A percentile compares a stretch with the other conserved stretches of the same genome.
Conservation (phyloP, 1,140 invertebrate species). For the Plutomurus gul region DNA sequence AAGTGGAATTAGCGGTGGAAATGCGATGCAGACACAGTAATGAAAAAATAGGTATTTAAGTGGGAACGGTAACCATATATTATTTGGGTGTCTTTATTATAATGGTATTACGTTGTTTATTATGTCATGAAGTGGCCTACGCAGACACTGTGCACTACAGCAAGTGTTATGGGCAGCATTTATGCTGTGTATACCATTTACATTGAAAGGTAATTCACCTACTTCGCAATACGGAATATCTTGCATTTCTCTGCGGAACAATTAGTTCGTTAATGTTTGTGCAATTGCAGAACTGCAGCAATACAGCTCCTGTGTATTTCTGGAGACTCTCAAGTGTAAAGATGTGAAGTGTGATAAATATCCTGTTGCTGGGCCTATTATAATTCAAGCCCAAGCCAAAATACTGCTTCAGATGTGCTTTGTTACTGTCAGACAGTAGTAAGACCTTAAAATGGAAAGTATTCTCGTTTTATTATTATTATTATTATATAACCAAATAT, state of each 20-base stretch:
- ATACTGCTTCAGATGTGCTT: neutral
- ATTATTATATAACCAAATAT: no score
- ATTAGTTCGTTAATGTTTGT: neutral
- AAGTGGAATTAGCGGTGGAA: no score
- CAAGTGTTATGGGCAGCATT: neutral
- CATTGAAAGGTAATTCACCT: neutral
- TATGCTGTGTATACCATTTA: neutral
- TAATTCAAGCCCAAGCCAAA: neutral
- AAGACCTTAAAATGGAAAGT: neutral
- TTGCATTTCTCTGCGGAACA: neutral
- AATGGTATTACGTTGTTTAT: no score
- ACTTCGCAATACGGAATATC: neutral
- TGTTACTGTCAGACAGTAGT: no score
- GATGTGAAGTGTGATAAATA: conserved; percentile 7
- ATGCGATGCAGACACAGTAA: no score
- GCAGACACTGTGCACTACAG: no score
- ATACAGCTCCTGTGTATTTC: neutral
- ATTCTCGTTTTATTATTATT: neutral
- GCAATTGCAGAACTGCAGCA: neutral
- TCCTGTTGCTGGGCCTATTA: neutral
- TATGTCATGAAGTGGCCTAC: no score
- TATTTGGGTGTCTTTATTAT: no score
- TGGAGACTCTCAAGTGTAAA: conserved; percentile 12
- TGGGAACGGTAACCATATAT: no score
- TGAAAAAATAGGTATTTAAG: no score